These are phyloP conservation scores for Crossaster papposus DNA, from an alignment of 53 echinoderm and acorn worm genomes.

Conservation along the genomic window DNA sequence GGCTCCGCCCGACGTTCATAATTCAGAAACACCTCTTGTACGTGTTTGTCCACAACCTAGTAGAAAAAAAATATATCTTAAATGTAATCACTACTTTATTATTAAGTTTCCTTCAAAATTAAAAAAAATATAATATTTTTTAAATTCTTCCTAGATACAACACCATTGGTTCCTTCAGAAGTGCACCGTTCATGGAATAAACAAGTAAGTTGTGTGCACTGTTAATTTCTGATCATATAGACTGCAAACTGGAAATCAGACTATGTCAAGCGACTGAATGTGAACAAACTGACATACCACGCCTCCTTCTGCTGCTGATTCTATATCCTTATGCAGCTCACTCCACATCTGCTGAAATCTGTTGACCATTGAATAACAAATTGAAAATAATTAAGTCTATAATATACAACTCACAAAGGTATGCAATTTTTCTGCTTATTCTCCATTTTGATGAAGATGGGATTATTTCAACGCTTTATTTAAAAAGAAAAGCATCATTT, in stretches of 20 bases:
- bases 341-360: slow-evolving; percentile 73
- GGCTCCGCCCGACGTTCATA: slow-evolving; percentile 71
- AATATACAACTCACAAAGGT: not conserved
- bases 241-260: not conserved
- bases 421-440: no score
- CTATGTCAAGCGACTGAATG: not conserved
- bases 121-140: no score
- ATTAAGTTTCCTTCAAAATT: no score
- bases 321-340: slow-evolving; percentile 69
- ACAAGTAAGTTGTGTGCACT: no score
- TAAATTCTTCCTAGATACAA: no score
- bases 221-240: not conserved
- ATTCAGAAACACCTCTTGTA: slow-evolving; percentile 60
- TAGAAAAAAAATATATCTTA: not conserved
- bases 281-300: slow-evolving; percentile 24
- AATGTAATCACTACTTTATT: no score
- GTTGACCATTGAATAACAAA: not conserved
- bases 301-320: slow-evolving; percentile 63
- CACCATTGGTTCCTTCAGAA: no score
- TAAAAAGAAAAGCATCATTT: no score
- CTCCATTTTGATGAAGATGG: no score
- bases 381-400: not conserved
- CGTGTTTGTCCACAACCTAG: slow-evolving; percentile 61
- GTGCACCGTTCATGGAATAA: no score
- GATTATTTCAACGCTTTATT: no score